phyloP scores from a whole-genome alignment of 2,113 vertebrate genomes.

The Ornithorhynchus anatinus region DNA sequence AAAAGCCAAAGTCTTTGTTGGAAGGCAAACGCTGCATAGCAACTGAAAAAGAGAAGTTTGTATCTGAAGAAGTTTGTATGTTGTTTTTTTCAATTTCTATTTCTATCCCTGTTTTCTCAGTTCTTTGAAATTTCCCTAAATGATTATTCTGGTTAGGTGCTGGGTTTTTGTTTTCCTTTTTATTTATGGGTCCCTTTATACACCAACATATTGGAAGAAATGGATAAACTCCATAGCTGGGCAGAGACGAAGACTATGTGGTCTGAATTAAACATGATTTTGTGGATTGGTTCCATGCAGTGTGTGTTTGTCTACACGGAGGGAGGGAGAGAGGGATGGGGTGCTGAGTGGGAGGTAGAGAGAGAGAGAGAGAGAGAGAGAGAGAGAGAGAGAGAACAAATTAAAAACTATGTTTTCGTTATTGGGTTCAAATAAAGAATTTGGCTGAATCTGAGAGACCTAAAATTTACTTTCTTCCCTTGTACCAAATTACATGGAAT shows the following conservation, averaged over 20 bases:
- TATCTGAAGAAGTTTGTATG: no score
- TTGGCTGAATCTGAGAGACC: no score
- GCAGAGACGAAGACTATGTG: neutral
- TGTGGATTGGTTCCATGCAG: neutral
- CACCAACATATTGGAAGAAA: neutral
- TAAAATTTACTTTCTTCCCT: no score
- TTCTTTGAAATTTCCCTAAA: neutral
- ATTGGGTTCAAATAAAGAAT: no score
- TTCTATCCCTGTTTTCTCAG: neutral
- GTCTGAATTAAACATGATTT: neutral
- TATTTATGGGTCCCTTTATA: neutral
- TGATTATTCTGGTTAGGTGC: neutral
- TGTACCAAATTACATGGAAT: no score
- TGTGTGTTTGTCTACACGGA: neutral
- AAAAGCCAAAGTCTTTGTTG: neutral
- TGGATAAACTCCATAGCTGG: neutral
- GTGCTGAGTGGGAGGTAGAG: neutral
- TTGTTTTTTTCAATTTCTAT: neutral
- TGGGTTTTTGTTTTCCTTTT: neutral
- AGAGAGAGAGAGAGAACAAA: no score
- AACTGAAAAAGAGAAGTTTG: neutral
- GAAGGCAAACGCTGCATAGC: neutral
- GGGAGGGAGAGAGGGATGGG: neutral
- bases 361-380: neutral
- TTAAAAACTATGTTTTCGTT: no score